A percentile compares a stretch with the other conserved stretches of the same genome.
Conservation (phyloP, 2,888 invertebrate genomes). For the Ophion slaviceki region DNA sequence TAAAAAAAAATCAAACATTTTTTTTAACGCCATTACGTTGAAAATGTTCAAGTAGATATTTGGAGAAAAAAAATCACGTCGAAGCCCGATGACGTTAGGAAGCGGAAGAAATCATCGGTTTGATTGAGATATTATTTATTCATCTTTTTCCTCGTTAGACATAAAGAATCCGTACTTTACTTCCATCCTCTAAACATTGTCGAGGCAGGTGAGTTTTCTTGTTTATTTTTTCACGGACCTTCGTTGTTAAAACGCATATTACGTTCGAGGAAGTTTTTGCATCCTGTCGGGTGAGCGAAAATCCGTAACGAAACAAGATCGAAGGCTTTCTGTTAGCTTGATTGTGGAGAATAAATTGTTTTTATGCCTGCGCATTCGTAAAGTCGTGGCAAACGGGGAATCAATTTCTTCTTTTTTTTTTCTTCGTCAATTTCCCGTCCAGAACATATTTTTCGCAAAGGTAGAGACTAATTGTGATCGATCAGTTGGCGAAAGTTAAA, state of each 20-base stretch:
- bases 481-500: constrained; percentile 24
- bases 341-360: constrained; percentile 32
- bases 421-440: constrained; percentile 9
- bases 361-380: constrained; percentile 22
- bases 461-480: constrained; percentile 56
- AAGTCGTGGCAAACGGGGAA: constrained; percentile 30
- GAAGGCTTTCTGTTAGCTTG: constrained; percentile 40
- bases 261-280: constrained; percentile 51
- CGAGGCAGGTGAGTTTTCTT: constrained; percentile 45
- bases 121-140: constrained; percentile 54
- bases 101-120: constrained; percentile 24
- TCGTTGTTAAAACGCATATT: constrained; percentile 69
- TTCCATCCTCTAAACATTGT: constrained; percentile 38
- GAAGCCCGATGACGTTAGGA: constrained; percentile 1
- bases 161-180: constrained; percentile 30
- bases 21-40: not conserved
- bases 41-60: not conserved
- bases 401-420: constrained; percentile 20
- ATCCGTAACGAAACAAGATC: constrained; percentile 48
- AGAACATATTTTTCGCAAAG: constrained; percentile 33
- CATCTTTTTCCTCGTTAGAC: constrained; percentile 44
- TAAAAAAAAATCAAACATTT: no score
- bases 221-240: constrained; percentile 53
- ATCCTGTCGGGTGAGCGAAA: constrained; percentile 42
- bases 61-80: not conserved